Percentiles rank a stretch among this genome's conserved stretches.
These are phyloP conservation scores for Scophthalmus maximus DNA, from an alignment of 2,113 vertebrate genomes.

Conservation along the genomic window DNA sequence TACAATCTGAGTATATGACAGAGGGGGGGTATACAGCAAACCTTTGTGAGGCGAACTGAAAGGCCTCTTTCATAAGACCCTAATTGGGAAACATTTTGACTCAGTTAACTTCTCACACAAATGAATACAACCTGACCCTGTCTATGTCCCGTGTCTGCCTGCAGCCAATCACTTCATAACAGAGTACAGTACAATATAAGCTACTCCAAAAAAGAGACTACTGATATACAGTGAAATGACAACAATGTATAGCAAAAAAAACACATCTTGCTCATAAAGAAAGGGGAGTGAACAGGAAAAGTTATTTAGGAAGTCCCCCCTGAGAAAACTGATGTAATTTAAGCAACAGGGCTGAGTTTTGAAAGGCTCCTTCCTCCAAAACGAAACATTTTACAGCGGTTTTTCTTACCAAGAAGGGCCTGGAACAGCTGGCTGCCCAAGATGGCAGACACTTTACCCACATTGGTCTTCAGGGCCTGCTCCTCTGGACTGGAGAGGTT, in stretches of 20 bases:
- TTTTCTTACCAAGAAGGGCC: constrained; percentile 88
- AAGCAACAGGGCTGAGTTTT: constrained; percentile 17
- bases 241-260: background rate
- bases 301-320: constrained; percentile 21
- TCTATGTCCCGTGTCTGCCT: constrained; percentile 45
- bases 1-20: constrained; percentile 56
- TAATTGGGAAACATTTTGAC: constrained; percentile 72
- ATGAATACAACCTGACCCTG: constrained; percentile 71
- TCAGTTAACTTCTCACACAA: constrained; percentile 64
- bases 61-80: constrained; percentile 73
- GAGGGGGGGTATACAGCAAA: constrained; percentile 54
- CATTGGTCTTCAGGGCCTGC: constrained; percentile 85
- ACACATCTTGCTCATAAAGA: background rate
- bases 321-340: constrained; percentile 21
- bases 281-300: background rate
- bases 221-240: background rate
- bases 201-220: background rate
- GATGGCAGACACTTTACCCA: constrained; percentile 87
- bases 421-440: constrained; percentile 89
- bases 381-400: background rate
- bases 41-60: constrained; percentile 74
- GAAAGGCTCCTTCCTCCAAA: constrained; percentile 23
- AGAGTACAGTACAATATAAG: background rate
- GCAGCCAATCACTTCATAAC: constrained; percentile 19
- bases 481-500: constrained; percentile 86